Conservation (phyloP, 2,797 vertebrate genomes). For the Acrossocheilus fasciatus region DNA sequence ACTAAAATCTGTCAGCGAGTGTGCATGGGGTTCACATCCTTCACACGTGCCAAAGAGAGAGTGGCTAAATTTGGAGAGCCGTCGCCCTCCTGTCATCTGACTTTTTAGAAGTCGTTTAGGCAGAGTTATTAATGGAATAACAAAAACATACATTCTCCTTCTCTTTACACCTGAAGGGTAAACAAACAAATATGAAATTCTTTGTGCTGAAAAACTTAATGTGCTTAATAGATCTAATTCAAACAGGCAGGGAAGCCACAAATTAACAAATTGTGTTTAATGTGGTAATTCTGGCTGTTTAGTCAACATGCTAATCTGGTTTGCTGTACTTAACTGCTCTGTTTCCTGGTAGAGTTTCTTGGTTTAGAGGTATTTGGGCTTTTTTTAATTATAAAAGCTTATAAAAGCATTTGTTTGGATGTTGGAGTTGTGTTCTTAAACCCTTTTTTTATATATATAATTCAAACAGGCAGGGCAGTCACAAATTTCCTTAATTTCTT, state of each 20-base stretch:
- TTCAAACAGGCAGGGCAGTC: background rate
- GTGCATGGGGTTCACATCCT: slow-evolving; percentile 63
- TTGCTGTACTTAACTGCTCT: background rate
- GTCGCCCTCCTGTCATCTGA: slow-evolving; percentile 63
- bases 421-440: background rate
- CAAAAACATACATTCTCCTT: background rate
- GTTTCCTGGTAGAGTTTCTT: background rate
- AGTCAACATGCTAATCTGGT: background rate
- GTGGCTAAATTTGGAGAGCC: slow-evolving; percentile 63
- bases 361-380: background rate
- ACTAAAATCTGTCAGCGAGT: slow-evolving; percentile 65
- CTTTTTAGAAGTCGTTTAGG: slow-evolving; percentile 67
- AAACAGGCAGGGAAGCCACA: background rate
- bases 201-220: background rate
- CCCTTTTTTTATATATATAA: background rate
- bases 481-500: background rate
- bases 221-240: background rate
- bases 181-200: background rate
- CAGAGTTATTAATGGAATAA: slow-evolving; percentile 53
- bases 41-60: slow-evolving; percentile 58
- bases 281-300: background rate
- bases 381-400: background rate
- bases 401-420: too few relatives aligned
- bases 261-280: background rate
- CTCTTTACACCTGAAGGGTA: slow-evolving; percentile 25